These are phyloP conservation scores for Plodia interpunctella DNA, from an alignment of 1,140 invertebrate species.

Conservation along the genomic window DNA sequence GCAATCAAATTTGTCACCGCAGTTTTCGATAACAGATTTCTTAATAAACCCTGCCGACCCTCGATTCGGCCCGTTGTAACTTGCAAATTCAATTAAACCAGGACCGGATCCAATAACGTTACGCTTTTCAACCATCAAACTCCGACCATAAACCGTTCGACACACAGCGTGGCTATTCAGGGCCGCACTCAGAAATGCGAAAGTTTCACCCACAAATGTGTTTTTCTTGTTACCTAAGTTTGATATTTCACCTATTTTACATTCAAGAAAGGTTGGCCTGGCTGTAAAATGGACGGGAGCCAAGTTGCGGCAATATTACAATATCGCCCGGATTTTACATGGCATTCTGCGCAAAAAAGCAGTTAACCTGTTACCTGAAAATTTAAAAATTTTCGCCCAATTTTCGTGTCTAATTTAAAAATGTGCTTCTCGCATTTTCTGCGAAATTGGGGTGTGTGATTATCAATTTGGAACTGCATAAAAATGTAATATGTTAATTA, in stretches of 20 bases:
- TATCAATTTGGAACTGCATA: neutral
- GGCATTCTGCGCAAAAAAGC: neutral
- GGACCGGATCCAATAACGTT: slow-evolving; percentile 32
- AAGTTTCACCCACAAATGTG: slow-evolving; percentile 42
- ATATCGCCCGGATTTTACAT: slow-evolving; percentile 11
- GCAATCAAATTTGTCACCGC: slow-evolving; percentile 9
- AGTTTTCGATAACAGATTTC: slow-evolving; percentile 24
- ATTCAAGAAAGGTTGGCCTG: slow-evolving; percentile 28
- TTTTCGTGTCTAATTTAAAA: too few species aligned
- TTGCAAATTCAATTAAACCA: slow-evolving; percentile 38
- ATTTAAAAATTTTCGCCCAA: too few species aligned
- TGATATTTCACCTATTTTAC: slow-evolving; percentile 53
- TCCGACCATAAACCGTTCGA: slow-evolving; percentile 26
- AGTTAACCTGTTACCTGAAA: slow-evolving; percentile 2
- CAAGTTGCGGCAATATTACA: slow-evolving; percentile 23
- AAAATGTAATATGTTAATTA: slow-evolving; percentile 1
- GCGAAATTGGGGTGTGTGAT: neutral
- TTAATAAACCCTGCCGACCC: slow-evolving; percentile 20
- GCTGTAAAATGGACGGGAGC: slow-evolving; percentile 15
- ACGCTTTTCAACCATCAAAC: slow-evolving; percentile 26
- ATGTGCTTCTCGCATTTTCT: neutral
- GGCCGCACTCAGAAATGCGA: slow-evolving; percentile 20
- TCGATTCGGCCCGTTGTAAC: slow-evolving; percentile 22
- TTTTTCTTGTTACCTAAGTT: slow-evolving; percentile 48
- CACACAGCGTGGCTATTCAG: slow-evolving; percentile 22